Evolutionary conservation across 2,888 invertebrate genomes (phyloP).

Genomic region (Cistogaster globosa): DNA sequence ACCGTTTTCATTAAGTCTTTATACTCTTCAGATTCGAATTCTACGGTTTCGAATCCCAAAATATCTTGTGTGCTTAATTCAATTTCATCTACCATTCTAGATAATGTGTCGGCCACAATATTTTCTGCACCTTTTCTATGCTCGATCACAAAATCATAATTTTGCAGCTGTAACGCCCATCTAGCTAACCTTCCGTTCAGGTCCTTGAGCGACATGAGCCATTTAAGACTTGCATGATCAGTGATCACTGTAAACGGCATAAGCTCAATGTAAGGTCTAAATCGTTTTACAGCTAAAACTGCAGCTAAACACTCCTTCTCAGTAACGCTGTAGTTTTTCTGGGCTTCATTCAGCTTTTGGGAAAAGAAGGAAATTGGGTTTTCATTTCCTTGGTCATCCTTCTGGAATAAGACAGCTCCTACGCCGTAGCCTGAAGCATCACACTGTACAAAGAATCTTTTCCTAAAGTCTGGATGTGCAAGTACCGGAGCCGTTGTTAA

Average conservation of each 20-base stretch:
- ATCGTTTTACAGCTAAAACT: constrained; percentile 59
- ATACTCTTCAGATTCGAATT: constrained; percentile 29
- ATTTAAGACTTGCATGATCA: constrained; percentile 75
- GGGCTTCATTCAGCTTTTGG: too few species aligned
- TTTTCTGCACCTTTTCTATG: constrained; percentile 46
- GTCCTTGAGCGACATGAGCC: constrained; percentile 74
- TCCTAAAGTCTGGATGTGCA: not conserved
- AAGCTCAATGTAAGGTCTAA: constrained; percentile 57
- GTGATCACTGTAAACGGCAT: constrained; percentile 68
- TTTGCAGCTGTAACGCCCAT: constrained; percentile 65
- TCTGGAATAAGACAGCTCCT: constrained; percentile 53
- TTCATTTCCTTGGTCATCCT: constrained; percentile 19
- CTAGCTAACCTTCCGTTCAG: constrained; percentile 74
- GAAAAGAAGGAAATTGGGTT: too few species aligned
- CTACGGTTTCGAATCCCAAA: not conserved
- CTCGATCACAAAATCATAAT: constrained; percentile 42
- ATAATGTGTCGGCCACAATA: constrained; percentile 48
- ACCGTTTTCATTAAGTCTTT: not conserved
- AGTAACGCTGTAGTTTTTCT: too few species aligned
- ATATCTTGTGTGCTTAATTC: too few species aligned
- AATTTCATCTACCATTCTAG: constrained; percentile 1
- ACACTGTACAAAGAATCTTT: constrained; percentile 52
- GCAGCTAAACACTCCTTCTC: constrained; percentile 62
- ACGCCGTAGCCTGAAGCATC: constrained; percentile 62
- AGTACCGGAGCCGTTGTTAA: constrained; percentile 59